phyloP scores from a whole-genome alignment of 1,140 invertebrate species.

The Zophobas morio region DNA sequence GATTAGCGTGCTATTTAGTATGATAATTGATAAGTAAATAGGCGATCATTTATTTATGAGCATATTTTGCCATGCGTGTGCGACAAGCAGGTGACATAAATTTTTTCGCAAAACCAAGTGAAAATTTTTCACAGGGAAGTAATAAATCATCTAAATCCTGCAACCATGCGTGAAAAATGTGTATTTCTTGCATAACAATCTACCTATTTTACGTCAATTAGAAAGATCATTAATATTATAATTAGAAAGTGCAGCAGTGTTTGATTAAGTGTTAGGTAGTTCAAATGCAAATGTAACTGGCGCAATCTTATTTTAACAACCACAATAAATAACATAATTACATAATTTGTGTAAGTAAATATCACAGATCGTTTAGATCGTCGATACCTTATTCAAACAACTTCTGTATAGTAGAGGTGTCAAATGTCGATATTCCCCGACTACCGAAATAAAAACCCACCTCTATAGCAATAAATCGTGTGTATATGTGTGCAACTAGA shows the following conservation, averaged over 20 bases:
- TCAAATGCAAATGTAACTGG: conserved; percentile 30
- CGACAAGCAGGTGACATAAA: too few species aligned
- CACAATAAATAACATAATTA: conserved; percentile 19
- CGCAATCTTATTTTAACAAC: conserved; percentile 27
- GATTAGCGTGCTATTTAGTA: too few species aligned
- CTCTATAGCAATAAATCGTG: conserved; percentile 8
- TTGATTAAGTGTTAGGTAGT: conserved; percentile 32
- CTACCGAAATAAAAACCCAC: not conserved
- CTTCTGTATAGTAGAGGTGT: not conserved
- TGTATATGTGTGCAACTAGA: conserved; percentile 27
- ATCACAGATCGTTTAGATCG: conserved; percentile 8
- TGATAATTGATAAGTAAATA: too few species aligned
- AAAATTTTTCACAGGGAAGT: too few species aligned
- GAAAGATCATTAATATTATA: conserved; percentile 40
- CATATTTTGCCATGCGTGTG: too few species aligned
- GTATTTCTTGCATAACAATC: not conserved
- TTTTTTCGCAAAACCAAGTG: too few species aligned
- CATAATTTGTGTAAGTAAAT: conserved; percentile 28
- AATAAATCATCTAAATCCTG: too few species aligned
- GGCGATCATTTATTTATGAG: too few species aligned
- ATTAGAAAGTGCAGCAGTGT: conserved; percentile 31
- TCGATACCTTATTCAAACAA: not conserved
- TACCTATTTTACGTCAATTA: conserved; percentile 14
- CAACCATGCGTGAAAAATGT: too few species aligned
- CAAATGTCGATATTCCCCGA: not conserved